phyloP scores from a whole-genome alignment of 2,797 vertebrate genomes.

The Steatocranus sp. region DNA sequence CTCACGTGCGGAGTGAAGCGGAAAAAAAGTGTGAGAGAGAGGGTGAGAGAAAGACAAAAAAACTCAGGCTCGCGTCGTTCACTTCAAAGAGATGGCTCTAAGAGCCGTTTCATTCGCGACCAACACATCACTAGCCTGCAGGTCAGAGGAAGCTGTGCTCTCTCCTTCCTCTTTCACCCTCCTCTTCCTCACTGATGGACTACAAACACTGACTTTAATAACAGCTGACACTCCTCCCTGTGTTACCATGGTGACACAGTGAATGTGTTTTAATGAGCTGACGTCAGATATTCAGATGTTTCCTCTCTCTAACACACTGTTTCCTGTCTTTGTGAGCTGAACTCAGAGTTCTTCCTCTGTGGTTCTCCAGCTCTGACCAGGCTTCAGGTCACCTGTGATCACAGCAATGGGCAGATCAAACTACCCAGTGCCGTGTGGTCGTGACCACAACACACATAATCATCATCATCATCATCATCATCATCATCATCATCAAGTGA shows the following conservation, averaged over 20 bases:
- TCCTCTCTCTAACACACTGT: background rate
- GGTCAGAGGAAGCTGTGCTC: background rate
- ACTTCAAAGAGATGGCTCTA: background rate
- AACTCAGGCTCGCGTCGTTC: background rate
- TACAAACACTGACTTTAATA: background rate
- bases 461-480: background rate
- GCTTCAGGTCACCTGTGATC: background rate
- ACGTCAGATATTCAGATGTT: background rate
- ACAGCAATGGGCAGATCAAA: background rate
- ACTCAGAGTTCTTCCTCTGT: background rate
- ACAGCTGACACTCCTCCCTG: background rate
- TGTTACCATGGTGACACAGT: background rate
- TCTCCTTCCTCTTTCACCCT: background rate
- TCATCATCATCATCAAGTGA: background rate
- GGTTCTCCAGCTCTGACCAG: background rate
- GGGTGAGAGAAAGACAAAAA: background rate
- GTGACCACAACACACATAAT: background rate
- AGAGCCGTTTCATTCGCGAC: background rate
- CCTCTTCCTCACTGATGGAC: background rate
- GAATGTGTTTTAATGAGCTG: background rate
- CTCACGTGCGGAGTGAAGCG: accelerated
- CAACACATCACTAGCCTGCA: background rate
- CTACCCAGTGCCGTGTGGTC: background rate
- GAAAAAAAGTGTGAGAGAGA: background rate
- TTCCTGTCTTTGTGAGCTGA: background rate